Evolutionary conservation across 1,140 invertebrate species (phyloP).

Genomic region (Solenopsis fugax): DNA sequence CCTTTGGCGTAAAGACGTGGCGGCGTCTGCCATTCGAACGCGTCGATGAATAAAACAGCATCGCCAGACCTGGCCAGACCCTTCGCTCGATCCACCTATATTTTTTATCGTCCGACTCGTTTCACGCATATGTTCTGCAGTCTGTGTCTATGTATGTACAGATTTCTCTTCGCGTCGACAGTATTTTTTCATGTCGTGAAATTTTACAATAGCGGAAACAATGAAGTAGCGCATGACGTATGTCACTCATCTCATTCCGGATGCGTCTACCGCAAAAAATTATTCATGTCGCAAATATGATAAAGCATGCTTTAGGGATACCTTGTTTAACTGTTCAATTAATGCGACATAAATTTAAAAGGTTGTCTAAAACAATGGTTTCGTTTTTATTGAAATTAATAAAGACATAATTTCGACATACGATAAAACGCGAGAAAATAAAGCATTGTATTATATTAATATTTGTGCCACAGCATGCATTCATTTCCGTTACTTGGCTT

Average conservation of each 20-base stretch:
- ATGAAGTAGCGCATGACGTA: slow-evolving; percentile 7
- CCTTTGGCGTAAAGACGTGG: slow-evolving; percentile 7
- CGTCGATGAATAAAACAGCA: slow-evolving; percentile 65
- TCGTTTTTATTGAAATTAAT: slow-evolving; percentile 5
- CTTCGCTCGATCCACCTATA: not conserved
- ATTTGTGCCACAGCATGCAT: not conserved
- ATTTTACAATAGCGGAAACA: slow-evolving; percentile 46
- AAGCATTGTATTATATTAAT: not conserved
- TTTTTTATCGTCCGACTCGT: slow-evolving; percentile 45
- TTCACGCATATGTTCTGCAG: not conserved
- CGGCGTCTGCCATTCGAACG: slow-evolving; percentile 22
- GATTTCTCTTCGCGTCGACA: slow-evolving; percentile 21
- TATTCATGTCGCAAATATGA: slow-evolving; percentile 4
- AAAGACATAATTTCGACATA: not conserved
- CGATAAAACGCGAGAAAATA: slow-evolving; percentile 1
- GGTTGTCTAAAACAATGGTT: not conserved
- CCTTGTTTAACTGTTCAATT: slow-evolving; percentile 42
- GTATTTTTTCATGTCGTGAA: slow-evolving; percentile 7
- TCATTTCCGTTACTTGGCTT: not conserved
- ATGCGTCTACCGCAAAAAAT: slow-evolving; percentile 31
- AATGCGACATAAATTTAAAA: slow-evolving; percentile 26
- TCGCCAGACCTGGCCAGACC: slow-evolving; percentile 1
- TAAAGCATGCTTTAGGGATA: not conserved
- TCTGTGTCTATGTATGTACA: not conserved
- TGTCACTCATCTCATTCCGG: slow-evolving; percentile 5